Base-by-base conservation (phyloP, 2,888 invertebrate species). In the Anodontia alba region DNA sequence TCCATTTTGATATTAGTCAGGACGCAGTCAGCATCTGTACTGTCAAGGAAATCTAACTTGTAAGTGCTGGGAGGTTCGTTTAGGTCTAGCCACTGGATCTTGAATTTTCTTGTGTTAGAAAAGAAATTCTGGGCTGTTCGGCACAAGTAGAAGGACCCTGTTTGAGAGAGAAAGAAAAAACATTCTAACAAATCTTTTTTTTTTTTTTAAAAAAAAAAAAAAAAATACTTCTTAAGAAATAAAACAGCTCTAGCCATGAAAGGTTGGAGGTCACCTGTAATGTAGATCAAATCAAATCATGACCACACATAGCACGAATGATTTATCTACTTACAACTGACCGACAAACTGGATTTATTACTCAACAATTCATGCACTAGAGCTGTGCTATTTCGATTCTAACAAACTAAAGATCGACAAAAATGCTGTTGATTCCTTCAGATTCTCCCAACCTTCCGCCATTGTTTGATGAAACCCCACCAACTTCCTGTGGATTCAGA, bases 111-210 rank as follows among this genome's bases (percentile, higher is more conserved):
- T 43, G 97, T 97, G 70, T 96, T 96, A 93, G 97, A 97, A 95
- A 97, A 98, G 79, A 98, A 97, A 94, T 98, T 98, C 95, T 98
- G 98, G 95, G 97, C 96, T 0, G 98, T 96, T 94, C 98, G 98
- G 94, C 98, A 98, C 79, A 98, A 96, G 94, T 93, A 95, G 85
- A 94, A 94, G 23, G 92, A 90, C 10, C 92, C 94, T 94, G 87
- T 8, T n/a, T n/a, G n/a, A 89, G 88, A 29, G 51, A 26, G 15
- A 72, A 54, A 70, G 5, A n/a, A 5, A 23, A 7, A 23, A n/a
- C n/a, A n/a, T n/a, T n/a, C 17, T 43, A 17, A 8, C 43, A 43
- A 43, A 43, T 66, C 15, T 29, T 15, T 38, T 1, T 23, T 12
- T 17, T 43, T 43, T 8, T 12, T 43, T 43, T 43, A 17, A 43